These are phyloP conservation scores for Pseudoips prasinana DNA, from an alignment of 2,888 invertebrate species.

Conservation along the genomic window DNA sequence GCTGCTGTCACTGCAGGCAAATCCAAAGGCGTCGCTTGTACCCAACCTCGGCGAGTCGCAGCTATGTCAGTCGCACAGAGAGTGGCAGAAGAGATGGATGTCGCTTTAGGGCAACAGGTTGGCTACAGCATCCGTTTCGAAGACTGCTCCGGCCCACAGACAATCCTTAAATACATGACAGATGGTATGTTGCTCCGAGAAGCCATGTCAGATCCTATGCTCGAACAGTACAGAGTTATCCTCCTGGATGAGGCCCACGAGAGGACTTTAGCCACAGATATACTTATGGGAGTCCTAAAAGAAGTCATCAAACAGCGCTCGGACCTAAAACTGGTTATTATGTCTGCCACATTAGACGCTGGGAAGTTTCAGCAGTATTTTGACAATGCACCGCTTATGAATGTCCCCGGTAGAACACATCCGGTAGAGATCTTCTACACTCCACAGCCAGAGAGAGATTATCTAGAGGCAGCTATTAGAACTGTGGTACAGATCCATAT, in stretches of 20 bases:
- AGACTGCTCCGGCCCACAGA: conserved; percentile 97
- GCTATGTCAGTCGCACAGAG: conserved; percentile 99
- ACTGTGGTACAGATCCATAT: conserved; percentile 98
- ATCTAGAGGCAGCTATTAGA: conserved; percentile 98
- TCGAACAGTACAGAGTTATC: conserved; percentile 97
- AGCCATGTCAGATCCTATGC: conserved; percentile 99
- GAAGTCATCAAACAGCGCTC: conserved; percentile 96
- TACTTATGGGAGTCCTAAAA: conserved; percentile 98
- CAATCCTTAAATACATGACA: conserved; percentile 98
- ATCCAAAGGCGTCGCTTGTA: conserved; percentile 91
- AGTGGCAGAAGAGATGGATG: conserved; percentile 99
- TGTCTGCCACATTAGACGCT: conserved; percentile 99
- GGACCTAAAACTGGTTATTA: conserved; percentile 98
- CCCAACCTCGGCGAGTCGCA: conserved; percentile 98
- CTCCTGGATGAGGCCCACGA: conserved; percentile 99
- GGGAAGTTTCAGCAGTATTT: conserved; percentile 99
- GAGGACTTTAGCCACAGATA: conserved; percentile 98
- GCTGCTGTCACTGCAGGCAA: conserved; percentile 61
- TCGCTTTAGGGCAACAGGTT: conserved; percentile 86
- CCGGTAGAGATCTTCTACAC: conserved; percentile 95
- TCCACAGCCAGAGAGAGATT: conserved; percentile 98
- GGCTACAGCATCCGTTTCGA: conserved; percentile 96
- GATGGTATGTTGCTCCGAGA: conserved; percentile 99
- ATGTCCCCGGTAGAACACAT: conserved; percentile 90
- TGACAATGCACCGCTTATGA: conserved; percentile 98